These are phyloP conservation scores for Eonycteris spelaea DNA, from an alignment of 2,113 vertebrate species.

Conservation along the genomic window DNA sequence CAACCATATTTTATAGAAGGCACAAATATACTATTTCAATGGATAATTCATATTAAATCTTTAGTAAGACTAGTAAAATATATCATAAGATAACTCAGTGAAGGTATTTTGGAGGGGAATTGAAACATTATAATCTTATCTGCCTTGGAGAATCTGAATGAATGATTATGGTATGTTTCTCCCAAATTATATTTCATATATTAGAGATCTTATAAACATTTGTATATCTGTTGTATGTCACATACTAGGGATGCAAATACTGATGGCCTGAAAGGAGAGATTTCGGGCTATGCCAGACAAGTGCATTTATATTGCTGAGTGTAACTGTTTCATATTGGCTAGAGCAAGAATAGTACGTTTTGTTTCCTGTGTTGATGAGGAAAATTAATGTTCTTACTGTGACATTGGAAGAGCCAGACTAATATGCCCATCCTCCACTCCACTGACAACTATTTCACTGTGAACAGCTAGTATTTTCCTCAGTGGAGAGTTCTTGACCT, in stretches of 20 bases:
- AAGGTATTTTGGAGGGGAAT: not conserved
- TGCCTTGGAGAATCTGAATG: constrained; percentile 9
- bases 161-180: constrained; percentile 14
- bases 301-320: not conserved
- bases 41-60: not conserved
- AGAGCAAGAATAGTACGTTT: not conserved
- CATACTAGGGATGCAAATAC: not conserved
- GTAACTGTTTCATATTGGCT: not conserved
- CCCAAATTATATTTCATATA: not conserved
- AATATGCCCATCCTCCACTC: not conserved
- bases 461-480: not conserved
- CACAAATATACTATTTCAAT: not conserved
- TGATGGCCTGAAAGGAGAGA: not conserved
- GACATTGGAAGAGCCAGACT: not conserved
- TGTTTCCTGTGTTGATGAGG: not conserved
- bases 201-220: not conserved
- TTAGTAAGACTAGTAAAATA: not conserved
- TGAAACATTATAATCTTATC: not conserved
- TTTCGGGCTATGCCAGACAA: not conserved
- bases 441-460: not conserved
- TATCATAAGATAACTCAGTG: not conserved
- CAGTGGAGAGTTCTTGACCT: not conserved
- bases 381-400: not conserved
- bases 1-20: not conserved
- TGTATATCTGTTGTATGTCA: not conserved